Base-by-base conservation (phyloP, 1,140 invertebrate genomes). In the Tetranychus cinnabarinus region DNA sequence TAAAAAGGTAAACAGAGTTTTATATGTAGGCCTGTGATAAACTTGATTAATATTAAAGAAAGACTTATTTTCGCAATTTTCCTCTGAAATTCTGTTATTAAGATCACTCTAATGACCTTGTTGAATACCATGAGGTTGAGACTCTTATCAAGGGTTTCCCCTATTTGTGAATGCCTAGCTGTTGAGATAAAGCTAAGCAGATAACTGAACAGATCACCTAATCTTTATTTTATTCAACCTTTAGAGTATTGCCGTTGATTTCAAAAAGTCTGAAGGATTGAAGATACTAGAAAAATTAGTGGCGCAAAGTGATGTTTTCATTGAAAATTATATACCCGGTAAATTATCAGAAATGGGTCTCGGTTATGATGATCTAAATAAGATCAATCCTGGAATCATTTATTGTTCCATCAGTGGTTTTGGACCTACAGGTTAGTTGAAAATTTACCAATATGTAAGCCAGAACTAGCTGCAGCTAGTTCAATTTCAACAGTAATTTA, bases 321-420 rank as follows among this genome's bases (percentile, higher is more conserved):
- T 97, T 12, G 92, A 97, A 71, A 97, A 97, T 74, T 97, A 84
- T 74, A 74, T 97, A 1, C 92, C 92, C 15, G 90, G 89, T 1
- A 89, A 88, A 67, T 71, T 97, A 63, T 77, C 81, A 35, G 71
- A 81, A 61, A 75, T 88, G 57, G 80, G 80, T 6, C 71, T 97
- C 56, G 87, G 84, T 34, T 97, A 91, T 71, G 72, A 85, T 6
- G 72, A 81, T 15, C 66, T 97, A 35, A 78, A 77, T 15, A 67
- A 74, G 59, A 67, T 85, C 8, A 83, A 85, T 62, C 86, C 88
- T 0, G 75, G 79, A 50, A 75, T 97, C 12, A 82, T 98, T 61
- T 97, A 97, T 69, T 93, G 89, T 75, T 90, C 91, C 0, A 79
- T 97, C 46, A 89, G 87, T 62, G 93, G 76, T 0, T 97, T 85